Evolutionary conservation across 2,888 invertebrate species (phyloP).

Genomic region (Exephanes ischioxanthus): DNA sequence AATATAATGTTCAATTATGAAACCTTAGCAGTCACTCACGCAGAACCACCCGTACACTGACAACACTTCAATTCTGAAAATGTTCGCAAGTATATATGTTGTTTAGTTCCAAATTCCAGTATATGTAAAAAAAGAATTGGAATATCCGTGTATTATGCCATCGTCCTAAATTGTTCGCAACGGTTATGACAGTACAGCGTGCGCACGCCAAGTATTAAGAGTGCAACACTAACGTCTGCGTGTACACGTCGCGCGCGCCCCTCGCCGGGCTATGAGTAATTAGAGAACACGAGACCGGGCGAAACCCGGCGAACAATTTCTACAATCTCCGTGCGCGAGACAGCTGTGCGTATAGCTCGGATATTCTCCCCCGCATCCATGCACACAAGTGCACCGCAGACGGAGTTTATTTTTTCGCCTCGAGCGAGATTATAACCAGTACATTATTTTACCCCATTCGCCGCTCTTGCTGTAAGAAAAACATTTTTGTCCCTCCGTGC

Average conservation of each 20-base stretch:
- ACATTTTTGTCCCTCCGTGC: neutral
- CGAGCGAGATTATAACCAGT: constrained; percentile 25
- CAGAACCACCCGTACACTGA: too few relatives aligned
- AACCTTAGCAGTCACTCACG: too few relatives aligned
- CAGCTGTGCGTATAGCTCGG: constrained; percentile 6
- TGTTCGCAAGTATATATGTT: too few relatives aligned
- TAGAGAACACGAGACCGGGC: constrained; percentile 4
- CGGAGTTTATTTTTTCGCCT: constrained; percentile 21
- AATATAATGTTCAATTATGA: too few relatives aligned
- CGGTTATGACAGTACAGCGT: neutral
- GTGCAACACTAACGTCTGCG: constrained; percentile 1
- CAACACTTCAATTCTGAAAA: too few relatives aligned
- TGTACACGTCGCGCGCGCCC: neutral
- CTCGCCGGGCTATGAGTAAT: constrained; percentile 8
- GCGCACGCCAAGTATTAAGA: neutral
- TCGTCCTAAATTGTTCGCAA: neutral
- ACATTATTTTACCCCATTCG: neutral
- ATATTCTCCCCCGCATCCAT: neutral
- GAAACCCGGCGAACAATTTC: neutral
- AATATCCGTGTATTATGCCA: too few relatives aligned
- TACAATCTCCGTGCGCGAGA: neutral
- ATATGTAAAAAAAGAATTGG: too few relatives aligned
- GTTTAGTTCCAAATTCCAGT: too few relatives aligned
- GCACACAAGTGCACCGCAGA: neutral
- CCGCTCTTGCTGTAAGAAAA: constrained; percentile 22